Base-by-base conservation (phyloP, 2,797 vertebrate genomes). In the Harpagifer antarcticus region DNA sequence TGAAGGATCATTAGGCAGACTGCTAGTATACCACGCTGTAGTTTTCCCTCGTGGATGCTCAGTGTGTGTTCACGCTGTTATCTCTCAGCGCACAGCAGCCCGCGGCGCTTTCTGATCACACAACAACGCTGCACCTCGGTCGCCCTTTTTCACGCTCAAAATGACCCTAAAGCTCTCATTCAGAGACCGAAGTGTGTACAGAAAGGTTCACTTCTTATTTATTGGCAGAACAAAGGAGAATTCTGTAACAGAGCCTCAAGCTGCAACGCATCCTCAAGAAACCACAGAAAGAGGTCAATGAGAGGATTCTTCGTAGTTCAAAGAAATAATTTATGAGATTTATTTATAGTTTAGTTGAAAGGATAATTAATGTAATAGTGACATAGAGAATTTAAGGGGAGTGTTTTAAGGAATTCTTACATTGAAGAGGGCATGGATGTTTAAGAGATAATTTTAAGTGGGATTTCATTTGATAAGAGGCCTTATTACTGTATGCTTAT, bases 221-320 rank as follows among this genome's bases (percentile, higher is more conserved):
- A 72, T 77, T 77, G 55, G 64, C 48, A 33, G 57, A 78, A 74
- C 74, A 71, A 74, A 75, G 75, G 13, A 37, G 42, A 73, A 57
- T 69, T 37, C 45, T 17, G 68, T 40, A 67, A 59, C 53, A 5
- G 16, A 3, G 50, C 74, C 66, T 80, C 3, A 0, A 15, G 67
- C 57, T 55, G 58, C 60, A 13, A 27, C 20, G 0, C 52, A 52
- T 72, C 66, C 3, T 70, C 19, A 20, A 8, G 42, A 50, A 23
- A 15, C 62, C 8, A n/a, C 33, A 74, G 5, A 15, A 19, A 44
- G 37, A 80, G 62, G 72, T 76, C 70, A 79, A 2, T 15, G 19
- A 73, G 19, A 1, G 13, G 11, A 10, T 5, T 5, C 56, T 43
- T 50, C 13, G 37, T 5, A 1, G 54, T 59, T 37, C 13, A 37